These are phyloP conservation scores for Seira ritae DNA, from an alignment of 2,888 invertebrate species.

Conservation along the genomic window DNA sequence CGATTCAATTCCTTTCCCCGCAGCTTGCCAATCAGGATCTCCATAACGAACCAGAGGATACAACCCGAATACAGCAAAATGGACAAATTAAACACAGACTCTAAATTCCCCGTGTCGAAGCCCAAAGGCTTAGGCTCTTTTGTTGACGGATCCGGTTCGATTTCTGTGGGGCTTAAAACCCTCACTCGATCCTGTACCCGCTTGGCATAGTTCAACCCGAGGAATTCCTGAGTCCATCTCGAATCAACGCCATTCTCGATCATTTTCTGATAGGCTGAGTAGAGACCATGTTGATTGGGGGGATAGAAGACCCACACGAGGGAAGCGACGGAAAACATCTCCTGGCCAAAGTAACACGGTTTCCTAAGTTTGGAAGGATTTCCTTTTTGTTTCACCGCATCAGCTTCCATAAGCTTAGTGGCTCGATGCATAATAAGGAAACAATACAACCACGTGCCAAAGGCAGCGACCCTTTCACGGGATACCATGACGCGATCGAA, in stretches of 20 bases:
- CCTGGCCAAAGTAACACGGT: constrained; percentile 34
- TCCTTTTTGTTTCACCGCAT: neutral
- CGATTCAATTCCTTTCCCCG: too few species aligned
- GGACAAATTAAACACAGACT: too few species aligned
- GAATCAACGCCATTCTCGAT: constrained; percentile 34
- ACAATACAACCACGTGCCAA: constrained; percentile 23
- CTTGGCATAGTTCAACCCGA: constrained; percentile 35
- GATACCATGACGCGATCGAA: constrained; percentile 17
- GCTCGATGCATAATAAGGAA: neutral
- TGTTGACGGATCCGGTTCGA: constrained; percentile 16
- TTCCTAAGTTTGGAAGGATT: neutral
- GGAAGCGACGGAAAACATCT: constrained; percentile 1
- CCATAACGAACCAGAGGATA: too few species aligned
- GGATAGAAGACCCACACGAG: constrained; percentile 38
- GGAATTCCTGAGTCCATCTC: constrained; percentile 34
- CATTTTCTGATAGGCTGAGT: constrained; percentile 21
- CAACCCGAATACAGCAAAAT: too few species aligned
- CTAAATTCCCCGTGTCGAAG: too few species aligned
- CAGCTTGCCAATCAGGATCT: too few species aligned
- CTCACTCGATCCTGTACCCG: constrained; percentile 34
- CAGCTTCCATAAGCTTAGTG: neutral
- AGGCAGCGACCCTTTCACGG: constrained; percentile 3
- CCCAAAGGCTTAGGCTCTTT: constrained; percentile 10
- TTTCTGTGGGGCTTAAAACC: constrained; percentile 24
- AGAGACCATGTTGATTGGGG: constrained; percentile 38